Evolutionary conservation across 1,140 invertebrate species (phyloP).

Genomic region (Octopus bimaculoides): DNA sequence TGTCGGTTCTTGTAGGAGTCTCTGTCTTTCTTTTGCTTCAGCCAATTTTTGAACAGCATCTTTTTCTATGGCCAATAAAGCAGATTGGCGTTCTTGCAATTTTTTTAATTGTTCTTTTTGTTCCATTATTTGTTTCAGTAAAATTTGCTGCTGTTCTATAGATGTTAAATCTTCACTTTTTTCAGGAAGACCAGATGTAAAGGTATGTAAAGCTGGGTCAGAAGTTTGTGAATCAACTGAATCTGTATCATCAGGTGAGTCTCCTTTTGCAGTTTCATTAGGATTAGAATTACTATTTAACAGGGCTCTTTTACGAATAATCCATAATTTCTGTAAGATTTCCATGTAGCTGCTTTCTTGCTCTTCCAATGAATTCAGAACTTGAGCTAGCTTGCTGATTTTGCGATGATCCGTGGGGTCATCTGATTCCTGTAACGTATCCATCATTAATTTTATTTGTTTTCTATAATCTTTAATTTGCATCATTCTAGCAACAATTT

Average conservation of each 20-base stretch:
- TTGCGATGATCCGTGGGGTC: conserved; percentile 35
- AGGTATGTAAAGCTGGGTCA: conserved; percentile 31
- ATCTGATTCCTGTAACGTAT: conserved; percentile 49
- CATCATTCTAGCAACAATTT: conserved; percentile 54
- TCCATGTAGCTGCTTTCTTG: conserved; percentile 30
- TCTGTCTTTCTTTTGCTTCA: conserved; percentile 31
- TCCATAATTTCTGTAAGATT: conserved; percentile 29
- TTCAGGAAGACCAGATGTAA: conserved; percentile 4
- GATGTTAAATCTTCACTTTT: conserved; percentile 19
- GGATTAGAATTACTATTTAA: background rate
- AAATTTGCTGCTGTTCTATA: conserved; percentile 40
- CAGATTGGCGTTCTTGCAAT: conserved; percentile 44
- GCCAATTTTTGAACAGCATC: conserved; percentile 45
- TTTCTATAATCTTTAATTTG: conserved; percentile 58
- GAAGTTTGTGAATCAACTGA: conserved; percentile 48
- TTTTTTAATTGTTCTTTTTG: conserved; percentile 49
- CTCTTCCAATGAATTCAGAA: conserved; percentile 28
- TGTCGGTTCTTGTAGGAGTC: background rate
- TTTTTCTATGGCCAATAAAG: conserved; percentile 42
- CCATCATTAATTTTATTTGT: conserved; percentile 53
- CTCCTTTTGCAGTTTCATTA: conserved; percentile 19
- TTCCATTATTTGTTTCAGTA: conserved; percentile 46
- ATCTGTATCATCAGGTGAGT: conserved; percentile 36
- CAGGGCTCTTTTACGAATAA: conserved; percentile 19
- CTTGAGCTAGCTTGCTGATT: conserved; percentile 29